Base-by-base conservation (phyloP, 2,797 vertebrate genomes). In the Clarias pachynema region DNA sequence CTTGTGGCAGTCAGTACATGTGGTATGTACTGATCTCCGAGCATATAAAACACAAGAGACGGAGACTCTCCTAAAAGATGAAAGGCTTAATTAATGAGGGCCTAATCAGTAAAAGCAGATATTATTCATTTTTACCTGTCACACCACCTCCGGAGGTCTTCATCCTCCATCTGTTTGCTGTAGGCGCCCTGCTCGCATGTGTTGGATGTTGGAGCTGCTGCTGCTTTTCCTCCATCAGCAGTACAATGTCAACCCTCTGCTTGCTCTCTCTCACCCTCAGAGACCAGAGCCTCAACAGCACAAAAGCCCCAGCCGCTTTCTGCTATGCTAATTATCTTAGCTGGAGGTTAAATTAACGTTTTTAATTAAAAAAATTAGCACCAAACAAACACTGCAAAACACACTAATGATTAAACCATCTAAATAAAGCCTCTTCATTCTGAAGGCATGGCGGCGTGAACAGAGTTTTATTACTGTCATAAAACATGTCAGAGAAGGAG, bases 331-430 rank as follows among this genome's bases (percentile, higher is more conserved):
- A 96, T 96, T 85, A 89, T 87, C 91, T 89, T 92, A 90, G 95
- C 95, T 93, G 89, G 93, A 92, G 95, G 95, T 95, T 93, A 95
- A 96, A 96, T 96, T 94, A 95, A 95, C 94, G 95, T 95, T 96
- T 96, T 95, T 94, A 95, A 96, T 95, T 95, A 95, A 96, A 95
- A 65, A 95, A 96, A 96, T 95, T 95, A 95, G 95, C 93, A 88
- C 93, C 95, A 95, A 96, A 96, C 95, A 95, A 96, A 96, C 95
- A 96, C 90, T 85, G 95, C 94, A 96, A 96, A 96, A 96, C 95
- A 95, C 94, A 95, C 95, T 95, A 94, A 95, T 95, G 95, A 96
- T 95, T 95, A 94, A 95, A 95, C 93, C 93, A 95, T 95, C 92
- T 91, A 93, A 92, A 95, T 90, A 91, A 91, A 93, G 91, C 85